Conservation (phyloP, 2,888 invertebrate genomes). For the Hypomecis punctinalis region DNA sequence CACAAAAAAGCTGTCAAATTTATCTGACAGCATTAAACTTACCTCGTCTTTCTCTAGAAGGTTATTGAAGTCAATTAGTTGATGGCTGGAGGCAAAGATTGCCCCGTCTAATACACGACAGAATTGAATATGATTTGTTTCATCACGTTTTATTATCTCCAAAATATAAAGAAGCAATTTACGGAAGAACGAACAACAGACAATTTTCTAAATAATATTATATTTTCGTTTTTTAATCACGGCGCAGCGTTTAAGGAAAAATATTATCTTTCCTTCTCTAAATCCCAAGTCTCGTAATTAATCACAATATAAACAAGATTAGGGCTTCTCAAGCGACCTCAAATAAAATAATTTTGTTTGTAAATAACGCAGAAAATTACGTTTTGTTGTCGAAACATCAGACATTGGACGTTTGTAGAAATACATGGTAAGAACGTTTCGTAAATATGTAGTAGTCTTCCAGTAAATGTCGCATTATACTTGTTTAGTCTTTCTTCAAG, state of each 20-base stretch:
- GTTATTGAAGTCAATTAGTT: neutral
- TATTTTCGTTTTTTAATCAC: constrained; percentile 38
- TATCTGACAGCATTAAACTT: neutral
- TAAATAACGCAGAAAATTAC: constrained; percentile 11
- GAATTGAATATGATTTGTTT: constrained; percentile 22
- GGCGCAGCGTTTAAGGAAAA: constrained; percentile 38
- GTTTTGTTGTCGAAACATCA: neutral
- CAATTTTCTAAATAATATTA: constrained; percentile 31
- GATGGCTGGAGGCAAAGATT: constrained; percentile 1
- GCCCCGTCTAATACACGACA: constrained; percentile 1
- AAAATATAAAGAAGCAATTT: constrained; percentile 27
- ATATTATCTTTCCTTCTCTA: constrained; percentile 38
- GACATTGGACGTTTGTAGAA: neutral
- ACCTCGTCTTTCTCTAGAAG: too few relatives aligned
- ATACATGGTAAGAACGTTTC: too few relatives aligned
- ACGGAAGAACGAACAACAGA: constrained; percentile 27
- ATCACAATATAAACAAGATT: constrained; percentile 65
- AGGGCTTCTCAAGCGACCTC: constrained; percentile 38
- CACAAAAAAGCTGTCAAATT: neutral
- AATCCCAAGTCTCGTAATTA: constrained; percentile 53
- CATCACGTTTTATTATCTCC: constrained; percentile 21
- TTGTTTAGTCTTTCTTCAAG: too few relatives aligned
- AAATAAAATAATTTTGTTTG: constrained; percentile 58
- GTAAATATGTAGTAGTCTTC: too few relatives aligned
- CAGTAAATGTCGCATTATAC: too few relatives aligned